Evolutionary conservation across 2,888 invertebrate species (phyloP).

Genomic region (Hydropsyche betteni): DNA sequence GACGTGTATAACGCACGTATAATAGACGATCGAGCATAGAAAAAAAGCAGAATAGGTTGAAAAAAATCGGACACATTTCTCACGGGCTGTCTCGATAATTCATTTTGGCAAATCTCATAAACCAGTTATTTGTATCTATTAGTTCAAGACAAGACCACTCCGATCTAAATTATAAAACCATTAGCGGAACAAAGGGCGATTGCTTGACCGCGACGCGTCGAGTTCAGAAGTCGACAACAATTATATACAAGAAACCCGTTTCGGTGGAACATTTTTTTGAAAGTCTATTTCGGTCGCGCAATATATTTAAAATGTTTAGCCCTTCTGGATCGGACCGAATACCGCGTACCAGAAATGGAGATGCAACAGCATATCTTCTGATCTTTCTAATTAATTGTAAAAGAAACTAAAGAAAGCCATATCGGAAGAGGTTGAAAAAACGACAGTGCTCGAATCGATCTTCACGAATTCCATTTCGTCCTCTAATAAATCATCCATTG

Average conservation of each 20-base stretch:
- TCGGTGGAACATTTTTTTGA: too few relatives aligned
- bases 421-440: slow-evolving; percentile 9
- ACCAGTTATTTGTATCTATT: slow-evolving; percentile 51
- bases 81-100: slow-evolving; percentile 46
- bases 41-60: not conserved
- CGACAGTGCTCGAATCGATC: not conserved
- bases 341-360: slow-evolving; percentile 25
- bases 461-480: slow-evolving; percentile 14
- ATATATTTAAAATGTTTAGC: not conserved
- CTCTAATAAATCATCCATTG: slow-evolving; percentile 29
- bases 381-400: slow-evolving; percentile 45
- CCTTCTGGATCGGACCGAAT: not conserved
- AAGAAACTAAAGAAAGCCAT: slow-evolving; percentile 17
- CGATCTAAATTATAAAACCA: slow-evolving; percentile 47
- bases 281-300: too few relatives aligned
- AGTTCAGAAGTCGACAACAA: not conserved
- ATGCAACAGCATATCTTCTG: slow-evolving; percentile 38
- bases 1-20: slow-evolving; percentile 1
- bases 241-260: not conserved
- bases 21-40: not conserved
- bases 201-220: slow-evolving; percentile 34
- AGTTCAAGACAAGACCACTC: slow-evolving; percentile 44
- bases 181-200: slow-evolving; percentile 49
- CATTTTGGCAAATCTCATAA: slow-evolving; percentile 48
- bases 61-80: slow-evolving; percentile 45